Conservation (phyloP, 2,888 invertebrate genomes). For the Acholoe squamosa region DNA sequence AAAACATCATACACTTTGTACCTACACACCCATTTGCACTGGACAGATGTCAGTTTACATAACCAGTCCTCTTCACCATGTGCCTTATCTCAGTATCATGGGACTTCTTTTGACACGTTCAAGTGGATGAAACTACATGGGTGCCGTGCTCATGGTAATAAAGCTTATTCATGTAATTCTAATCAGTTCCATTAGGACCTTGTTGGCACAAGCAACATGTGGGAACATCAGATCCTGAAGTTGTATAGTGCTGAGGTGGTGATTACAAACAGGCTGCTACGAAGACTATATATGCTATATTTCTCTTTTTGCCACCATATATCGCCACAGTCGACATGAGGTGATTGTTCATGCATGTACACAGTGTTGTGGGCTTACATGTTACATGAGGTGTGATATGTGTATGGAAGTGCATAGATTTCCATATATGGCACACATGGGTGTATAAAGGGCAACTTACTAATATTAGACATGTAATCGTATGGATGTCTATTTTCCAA, state of each 20-base stretch:
- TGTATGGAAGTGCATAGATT: too few relatives aligned
- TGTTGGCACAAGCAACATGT: too few relatives aligned
- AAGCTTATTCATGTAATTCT: slow-evolving; percentile 14
- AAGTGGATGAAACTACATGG: not conserved
- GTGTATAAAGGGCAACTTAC: too few relatives aligned
- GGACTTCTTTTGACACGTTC: not conserved
- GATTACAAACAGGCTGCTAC: not conserved
- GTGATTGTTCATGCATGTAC: not conserved
- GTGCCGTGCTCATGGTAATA: not conserved
- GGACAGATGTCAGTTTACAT: not conserved
- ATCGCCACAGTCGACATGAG: not conserved
- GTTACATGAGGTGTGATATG: too few relatives aligned
- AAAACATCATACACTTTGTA: not conserved
- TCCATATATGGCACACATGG: too few relatives aligned
- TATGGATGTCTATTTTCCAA: too few relatives aligned
- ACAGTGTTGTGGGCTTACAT: too few relatives aligned
- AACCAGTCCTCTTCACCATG: not conserved
- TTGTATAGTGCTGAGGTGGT: too few relatives aligned
- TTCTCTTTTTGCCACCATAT: not conserved
- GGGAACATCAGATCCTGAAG: too few relatives aligned
- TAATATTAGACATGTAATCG: too few relatives aligned
- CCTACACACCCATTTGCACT: not conserved
- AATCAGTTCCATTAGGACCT: not conserved
- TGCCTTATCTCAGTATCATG: not conserved
- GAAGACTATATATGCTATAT: not conserved